Evolutionary conservation across 35 echinoderm and acorn worm genomes (phyloP), one percentile per base, ranked within the genome.

Genomic region (Chiridota heheva): DNA sequence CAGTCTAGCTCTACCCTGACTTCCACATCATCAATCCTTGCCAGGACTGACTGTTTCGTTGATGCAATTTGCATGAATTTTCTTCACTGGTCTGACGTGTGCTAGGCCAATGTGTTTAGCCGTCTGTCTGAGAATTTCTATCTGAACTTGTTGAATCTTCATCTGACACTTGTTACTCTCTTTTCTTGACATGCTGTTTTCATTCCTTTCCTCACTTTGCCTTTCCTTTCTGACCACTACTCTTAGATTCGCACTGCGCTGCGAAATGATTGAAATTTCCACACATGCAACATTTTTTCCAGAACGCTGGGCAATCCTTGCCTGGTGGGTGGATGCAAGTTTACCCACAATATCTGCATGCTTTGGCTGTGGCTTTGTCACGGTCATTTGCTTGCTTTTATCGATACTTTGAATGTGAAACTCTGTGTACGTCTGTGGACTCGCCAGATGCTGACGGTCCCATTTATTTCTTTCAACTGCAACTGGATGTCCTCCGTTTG

Each of bases 261-360:
- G 36, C 29, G 34, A 80, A 76, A 1, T 28, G 17, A 8, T 51
- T 55, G 18, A 31, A 42, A 25, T 41, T 69, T 17, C 77, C 86
- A 89, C 86, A 89, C 33, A 82, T 74, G 37, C 44, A 8, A 36
- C 86, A 89, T 40, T 41, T 15, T 60, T 53, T 25, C 36, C 37
- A 18, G n/a, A n/a, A n/a, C n/a, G n/a, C n/a, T n/a, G n/a, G n/a
- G n/a, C n/a, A n/a, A n/a, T n/a, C n/a, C n/a, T 42, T 28, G 38
- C 18, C 56, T 17, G 17, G 17, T 12, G 48, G 59, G n/a, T 3
- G 10, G 13, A 60, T n/a, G n/a, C n/a, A n/a, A n/a, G n/a, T n/a
- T n/a, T n/a, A n/a, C n/a, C n/a, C n/a, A n/a, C n/a, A n/a, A 18
- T 59, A 12, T 22, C 49, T 70, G 36, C 41, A 49, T 35, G 37